Conservation (phyloP, 2,113 vertebrate species). For the Daphoenositta chrysoptera region DNA sequence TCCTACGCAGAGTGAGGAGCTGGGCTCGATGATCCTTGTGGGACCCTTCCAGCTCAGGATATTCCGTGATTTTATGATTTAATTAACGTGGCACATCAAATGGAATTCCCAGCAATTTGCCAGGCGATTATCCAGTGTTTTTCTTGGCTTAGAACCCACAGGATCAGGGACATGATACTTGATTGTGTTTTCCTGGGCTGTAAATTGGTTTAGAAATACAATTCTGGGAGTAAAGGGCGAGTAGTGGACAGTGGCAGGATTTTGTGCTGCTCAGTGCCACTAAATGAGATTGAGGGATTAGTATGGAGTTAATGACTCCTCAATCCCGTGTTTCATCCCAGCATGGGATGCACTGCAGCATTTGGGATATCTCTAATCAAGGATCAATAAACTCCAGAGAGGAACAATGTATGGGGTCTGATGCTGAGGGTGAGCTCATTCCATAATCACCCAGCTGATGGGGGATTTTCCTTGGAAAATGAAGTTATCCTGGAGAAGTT, state of each 20-base stretch:
- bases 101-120: neutral
- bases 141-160: neutral
- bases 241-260: neutral
- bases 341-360: neutral
- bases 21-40: neutral
- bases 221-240: neutral
- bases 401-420: neutral
- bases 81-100: fast-evolving
- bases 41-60: neutral
- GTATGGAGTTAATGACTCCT: neutral
- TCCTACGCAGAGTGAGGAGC: neutral
- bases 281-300: conserved; percentile 26
- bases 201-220: neutral
- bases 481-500: neutral
- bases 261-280: neutral
- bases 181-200: neutral
- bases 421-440: fast-evolving
- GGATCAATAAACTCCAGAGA: neutral
- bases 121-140: fast-evolving
- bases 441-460: fast-evolving
- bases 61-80: fast-evolving
- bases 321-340: fast-evolving
- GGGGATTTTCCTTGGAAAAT: neutral
- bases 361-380: neutral
- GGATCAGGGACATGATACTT: neutral